A percentile compares a stretch with the other conserved stretches of the same genome.
These are phyloP conservation scores for Eretmocerus hayati DNA, from an alignment of 2,888 invertebrate species.

Conservation along the genomic window DNA sequence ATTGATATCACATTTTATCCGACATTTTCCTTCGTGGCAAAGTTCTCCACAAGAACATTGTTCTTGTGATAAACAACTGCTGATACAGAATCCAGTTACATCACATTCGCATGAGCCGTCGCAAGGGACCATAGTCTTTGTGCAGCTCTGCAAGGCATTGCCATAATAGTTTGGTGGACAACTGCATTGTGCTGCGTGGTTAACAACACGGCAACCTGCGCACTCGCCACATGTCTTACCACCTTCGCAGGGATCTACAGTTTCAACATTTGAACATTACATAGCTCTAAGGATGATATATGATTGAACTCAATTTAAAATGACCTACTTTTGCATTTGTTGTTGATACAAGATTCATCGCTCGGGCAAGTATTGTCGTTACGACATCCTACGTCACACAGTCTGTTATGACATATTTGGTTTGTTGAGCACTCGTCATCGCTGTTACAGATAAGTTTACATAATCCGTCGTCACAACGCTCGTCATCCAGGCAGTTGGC, in stretches of 20 bases:
- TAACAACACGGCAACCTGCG: constrained; percentile 73
- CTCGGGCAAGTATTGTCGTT: constrained; percentile 72
- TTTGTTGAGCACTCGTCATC: constrained; percentile 73
- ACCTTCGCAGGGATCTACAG: constrained; percentile 68
- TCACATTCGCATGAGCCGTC: constrained; percentile 75
- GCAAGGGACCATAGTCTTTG: constrained; percentile 64
- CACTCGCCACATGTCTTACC: constrained; percentile 73
- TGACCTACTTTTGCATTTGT: constrained; percentile 67
- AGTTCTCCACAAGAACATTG: constrained; percentile 79
- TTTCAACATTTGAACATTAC: neutral
- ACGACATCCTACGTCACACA: constrained; percentile 81
- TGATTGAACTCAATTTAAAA: neutral
- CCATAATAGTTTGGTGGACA: constrained; percentile 76
- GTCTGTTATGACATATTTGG: constrained; percentile 80
- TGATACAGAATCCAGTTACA: constrained; percentile 71
- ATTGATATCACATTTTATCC: constrained; percentile 62
- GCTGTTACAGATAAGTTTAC: constrained; percentile 79
- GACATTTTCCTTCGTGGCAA: constrained; percentile 67
- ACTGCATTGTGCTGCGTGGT: constrained; percentile 80
- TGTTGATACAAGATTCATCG: constrained; percentile 72
- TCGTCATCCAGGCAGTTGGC: constrained; percentile 77
- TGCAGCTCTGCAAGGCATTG: constrained; percentile 73
- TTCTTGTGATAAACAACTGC: constrained; percentile 57
- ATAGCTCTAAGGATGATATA: neutral
- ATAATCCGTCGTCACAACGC: constrained; percentile 75